These are phyloP conservation scores for Ischnura elegans DNA, from an alignment of 2,888 invertebrate genomes.

Conservation along the genomic window DNA sequence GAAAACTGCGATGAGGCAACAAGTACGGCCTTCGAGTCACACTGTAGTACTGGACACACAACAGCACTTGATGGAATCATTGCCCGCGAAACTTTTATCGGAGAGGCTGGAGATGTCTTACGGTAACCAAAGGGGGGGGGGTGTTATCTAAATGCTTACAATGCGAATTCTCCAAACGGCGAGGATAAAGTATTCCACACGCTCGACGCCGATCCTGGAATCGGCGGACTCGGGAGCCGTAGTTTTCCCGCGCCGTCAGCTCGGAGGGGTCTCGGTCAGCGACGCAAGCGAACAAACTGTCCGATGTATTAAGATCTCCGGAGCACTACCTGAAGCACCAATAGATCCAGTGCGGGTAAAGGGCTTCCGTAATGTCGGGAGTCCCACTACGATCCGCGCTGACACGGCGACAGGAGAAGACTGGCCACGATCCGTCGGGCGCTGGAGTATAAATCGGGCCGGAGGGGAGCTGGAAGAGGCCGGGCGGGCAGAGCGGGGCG, in stretches of 20 bases:
- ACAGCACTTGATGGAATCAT: background rate
- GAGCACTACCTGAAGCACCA: slow-evolving; percentile 66
- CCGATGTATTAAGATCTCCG: slow-evolving; percentile 5
- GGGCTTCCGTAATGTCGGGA: slow-evolving; percentile 50
- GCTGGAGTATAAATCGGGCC: slow-evolving; percentile 60
- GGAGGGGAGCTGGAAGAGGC: slow-evolving; percentile 47
- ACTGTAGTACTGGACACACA: background rate
- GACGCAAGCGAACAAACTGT: background rate
- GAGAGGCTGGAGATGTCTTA: background rate
- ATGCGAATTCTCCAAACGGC: background rate
- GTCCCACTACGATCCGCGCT: slow-evolving; percentile 59
- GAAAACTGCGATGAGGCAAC: background rate
- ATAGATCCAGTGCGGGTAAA: slow-evolving; percentile 47
- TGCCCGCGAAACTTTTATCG: background rate
- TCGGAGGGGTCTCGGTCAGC: slow-evolving; percentile 8
- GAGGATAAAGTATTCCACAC: background rate
- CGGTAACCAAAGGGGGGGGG: no score
- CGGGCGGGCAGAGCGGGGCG: slow-evolving; percentile 5
- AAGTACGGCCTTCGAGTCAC: background rate
- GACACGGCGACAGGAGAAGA: slow-evolving; percentile 57
- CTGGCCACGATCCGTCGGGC: slow-evolving; percentile 40
- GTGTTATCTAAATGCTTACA: background rate
- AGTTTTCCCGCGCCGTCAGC: slow-evolving; percentile 19
- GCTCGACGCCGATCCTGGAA: background rate
- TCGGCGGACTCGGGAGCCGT: background rate